Evolutionary conservation across 2,888 invertebrate genomes (phyloP).

Genomic region (Hymenopus coronatus): DNA sequence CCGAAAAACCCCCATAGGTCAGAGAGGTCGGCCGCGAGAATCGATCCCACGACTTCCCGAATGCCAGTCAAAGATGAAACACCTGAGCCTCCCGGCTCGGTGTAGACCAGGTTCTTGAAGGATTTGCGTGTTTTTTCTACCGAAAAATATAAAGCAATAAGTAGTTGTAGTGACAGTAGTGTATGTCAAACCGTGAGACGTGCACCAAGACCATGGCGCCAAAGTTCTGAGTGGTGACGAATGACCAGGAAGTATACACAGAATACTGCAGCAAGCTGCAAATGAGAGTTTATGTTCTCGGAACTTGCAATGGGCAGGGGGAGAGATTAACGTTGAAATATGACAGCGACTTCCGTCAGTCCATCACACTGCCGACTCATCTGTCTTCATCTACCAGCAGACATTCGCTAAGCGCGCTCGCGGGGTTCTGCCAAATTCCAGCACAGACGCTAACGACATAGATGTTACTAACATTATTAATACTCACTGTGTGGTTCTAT

Average conservation of each 20-base stretch:
- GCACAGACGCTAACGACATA: not conserved
- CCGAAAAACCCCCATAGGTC: too few species aligned
- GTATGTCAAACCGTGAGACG: not conserved
- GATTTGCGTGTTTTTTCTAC: too few species aligned
- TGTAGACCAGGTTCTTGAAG: too few species aligned
- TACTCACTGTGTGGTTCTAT: not conserved
- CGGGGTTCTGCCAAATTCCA: not conserved
- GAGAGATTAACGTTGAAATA: conserved; percentile 1
- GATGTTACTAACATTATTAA: not conserved
- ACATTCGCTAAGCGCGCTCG: not conserved
- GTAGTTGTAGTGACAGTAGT: not conserved
- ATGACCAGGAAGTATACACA: not conserved
- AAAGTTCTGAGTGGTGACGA: not conserved
- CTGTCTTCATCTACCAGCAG: not conserved
- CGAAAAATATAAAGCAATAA: not conserved
- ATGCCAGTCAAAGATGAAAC: too few species aligned
- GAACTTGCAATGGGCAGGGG: not conserved
- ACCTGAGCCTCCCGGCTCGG: too few species aligned
- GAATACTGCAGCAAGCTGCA: not conserved
- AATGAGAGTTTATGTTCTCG: conserved; percentile 1
- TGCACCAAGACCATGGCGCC: not conserved
- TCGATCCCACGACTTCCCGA: too few species aligned
- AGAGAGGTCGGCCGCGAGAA: too few species aligned
- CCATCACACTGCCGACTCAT: not conserved
- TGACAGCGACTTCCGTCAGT: not conserved